These are phyloP conservation scores for Tympanoctomys barrerae DNA, from an alignment of 2,797 vertebrate genomes.

Conservation along the genomic window DNA sequence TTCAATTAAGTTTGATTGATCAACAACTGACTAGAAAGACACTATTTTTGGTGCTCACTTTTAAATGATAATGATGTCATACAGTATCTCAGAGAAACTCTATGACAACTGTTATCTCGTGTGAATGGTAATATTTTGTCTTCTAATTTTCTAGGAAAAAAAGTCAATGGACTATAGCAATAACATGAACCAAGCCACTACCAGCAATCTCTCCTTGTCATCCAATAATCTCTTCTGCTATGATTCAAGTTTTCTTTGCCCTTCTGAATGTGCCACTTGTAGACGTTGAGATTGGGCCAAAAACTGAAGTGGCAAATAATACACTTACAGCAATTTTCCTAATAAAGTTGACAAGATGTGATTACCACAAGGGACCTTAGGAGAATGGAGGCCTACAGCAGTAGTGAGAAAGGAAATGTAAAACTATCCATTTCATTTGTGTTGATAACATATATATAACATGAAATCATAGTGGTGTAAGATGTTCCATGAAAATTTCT, in stretches of 20 bases:
- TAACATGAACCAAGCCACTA: constrained; percentile 37
- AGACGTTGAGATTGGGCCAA: neutral
- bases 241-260: constrained; percentile 15
- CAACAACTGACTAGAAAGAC: neutral
- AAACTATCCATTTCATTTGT: neutral
- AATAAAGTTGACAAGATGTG: neutral
- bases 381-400: neutral
- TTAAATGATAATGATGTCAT: constrained; percentile 34
- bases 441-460: neutral
- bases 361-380: neutral
- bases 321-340: neutral
- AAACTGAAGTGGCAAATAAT: neutral
- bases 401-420: neutral
- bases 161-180: constrained; percentile 46
- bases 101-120: constrained; percentile 40
- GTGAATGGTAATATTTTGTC: constrained; percentile 51
- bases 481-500: neutral
- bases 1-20: constrained; percentile 7
- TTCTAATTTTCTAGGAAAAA: constrained; percentile 19
- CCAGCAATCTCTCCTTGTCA: constrained; percentile 12
- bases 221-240: neutral
- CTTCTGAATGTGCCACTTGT: neutral
- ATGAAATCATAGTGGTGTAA: neutral
- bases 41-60: neutral
- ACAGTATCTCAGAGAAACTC: constrained; percentile 50